A percentile compares a stretch with the other conserved stretches of the same genome.
These are phyloP conservation scores for Apis dorsata DNA, from an alignment of 1,140 invertebrate species.

Conservation along the genomic window DNA sequence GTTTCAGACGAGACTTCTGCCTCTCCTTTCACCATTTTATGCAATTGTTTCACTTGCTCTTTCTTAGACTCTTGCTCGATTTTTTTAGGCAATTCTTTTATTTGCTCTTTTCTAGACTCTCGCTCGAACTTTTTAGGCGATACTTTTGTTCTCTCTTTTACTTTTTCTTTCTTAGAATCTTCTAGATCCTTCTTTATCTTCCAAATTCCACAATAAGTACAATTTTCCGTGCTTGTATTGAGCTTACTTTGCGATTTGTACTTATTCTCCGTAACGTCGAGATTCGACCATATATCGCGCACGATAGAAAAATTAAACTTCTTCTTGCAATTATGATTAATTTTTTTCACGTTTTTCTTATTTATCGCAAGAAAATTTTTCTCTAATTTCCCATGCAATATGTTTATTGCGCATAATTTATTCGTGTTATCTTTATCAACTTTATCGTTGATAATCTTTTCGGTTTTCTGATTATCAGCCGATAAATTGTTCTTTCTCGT, in stretches of 20 bases:
- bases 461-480: neutral
- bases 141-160: neutral
- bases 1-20: neutral
- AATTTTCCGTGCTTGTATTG: neutral
- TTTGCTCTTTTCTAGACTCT: neutral
- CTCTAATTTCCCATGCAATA: neutral
- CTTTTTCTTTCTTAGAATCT: no score
- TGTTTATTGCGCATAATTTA: neutral
- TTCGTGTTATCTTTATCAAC: no score
- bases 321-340: neutral
- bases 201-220: neutral
- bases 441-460: neutral
- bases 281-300: constrained; percentile 47
- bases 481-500: neutral
- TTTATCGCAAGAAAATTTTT: neutral
- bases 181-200: neutral
- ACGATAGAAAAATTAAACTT: constrained; percentile 26
- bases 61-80: neutral
- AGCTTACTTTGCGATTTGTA: neutral
- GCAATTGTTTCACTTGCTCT: neutral
- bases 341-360: neutral
- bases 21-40: neutral
- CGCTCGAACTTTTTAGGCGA: no score
- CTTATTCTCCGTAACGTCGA: neutral
- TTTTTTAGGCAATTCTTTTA: no score